phyloP scores from a whole-genome alignment of 2,113 vertebrate species.

The mouse (Mus musculus) region DNA sequence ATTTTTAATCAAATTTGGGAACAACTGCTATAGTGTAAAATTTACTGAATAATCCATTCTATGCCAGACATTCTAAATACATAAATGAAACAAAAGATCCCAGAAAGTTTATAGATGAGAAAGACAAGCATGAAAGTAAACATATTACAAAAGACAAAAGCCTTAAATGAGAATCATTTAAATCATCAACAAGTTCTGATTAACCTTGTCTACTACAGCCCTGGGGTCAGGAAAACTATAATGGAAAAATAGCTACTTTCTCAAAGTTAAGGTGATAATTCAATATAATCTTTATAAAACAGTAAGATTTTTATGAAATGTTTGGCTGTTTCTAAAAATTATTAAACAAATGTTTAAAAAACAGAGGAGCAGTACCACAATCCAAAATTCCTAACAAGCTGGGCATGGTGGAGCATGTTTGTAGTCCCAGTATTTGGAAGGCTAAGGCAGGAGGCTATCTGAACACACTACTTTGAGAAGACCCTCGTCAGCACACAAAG shows the following conservation, averaged over 20 bases:
- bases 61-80: constrained; percentile 13
- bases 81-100: constrained; percentile 32
- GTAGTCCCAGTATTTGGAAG: not conserved
- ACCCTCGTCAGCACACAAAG: not conserved
- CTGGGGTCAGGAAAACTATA: not conserved
- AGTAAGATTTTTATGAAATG: constrained; percentile 16
- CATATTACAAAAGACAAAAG: constrained; percentile 35
- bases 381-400: not conserved
- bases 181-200: not conserved
- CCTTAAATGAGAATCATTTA: not conserved
- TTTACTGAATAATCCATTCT: constrained; percentile 28
- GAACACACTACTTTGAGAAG: not conserved
- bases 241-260: constrained; percentile 18
- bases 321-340: constrained; percentile 53
- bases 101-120: constrained; percentile 8
- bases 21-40: constrained; percentile 11
- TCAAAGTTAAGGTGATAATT: constrained; percentile 44
- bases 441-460: not conserved
- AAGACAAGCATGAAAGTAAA: constrained; percentile 20
- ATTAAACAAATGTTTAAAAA: constrained; percentile 57
- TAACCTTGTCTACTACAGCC: not conserved
- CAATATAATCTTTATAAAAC: constrained; percentile 45
- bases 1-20: constrained; percentile 40
- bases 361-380: not conserved
- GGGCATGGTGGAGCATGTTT: not conserved